These are phyloP conservation scores for Sebastes vulpes DNA, from an alignment of 2,797 vertebrate genomes.

Conservation along the genomic window DNA sequence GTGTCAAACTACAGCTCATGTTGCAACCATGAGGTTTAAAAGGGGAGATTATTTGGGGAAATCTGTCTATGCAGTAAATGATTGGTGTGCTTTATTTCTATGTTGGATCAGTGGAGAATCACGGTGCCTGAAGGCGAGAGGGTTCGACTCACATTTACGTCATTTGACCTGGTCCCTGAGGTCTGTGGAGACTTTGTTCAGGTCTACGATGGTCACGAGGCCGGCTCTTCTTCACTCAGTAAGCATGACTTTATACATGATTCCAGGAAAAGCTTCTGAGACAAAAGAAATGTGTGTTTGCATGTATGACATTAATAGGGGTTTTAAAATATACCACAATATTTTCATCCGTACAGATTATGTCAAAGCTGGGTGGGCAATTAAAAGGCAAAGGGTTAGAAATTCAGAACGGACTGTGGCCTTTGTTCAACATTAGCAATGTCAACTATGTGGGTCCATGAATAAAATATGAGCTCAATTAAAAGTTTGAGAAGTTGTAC, in stretches of 20 bases:
- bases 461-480: constrained; percentile 64
- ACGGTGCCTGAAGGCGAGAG: constrained; percentile 75
- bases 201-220: constrained; percentile 75
- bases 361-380: constrained; percentile 1
- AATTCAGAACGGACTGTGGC: constrained; percentile 16
- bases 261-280: not conserved
- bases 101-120: constrained; percentile 83
- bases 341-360: not conserved
- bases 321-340: not conserved
- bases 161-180: constrained; percentile 83
- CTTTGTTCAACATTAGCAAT: constrained; percentile 50
- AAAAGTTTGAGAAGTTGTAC: constrained; percentile 43
- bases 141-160: constrained; percentile 80
- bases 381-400: not conserved
- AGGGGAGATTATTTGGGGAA: not conserved
- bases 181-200: constrained; percentile 85
- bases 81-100: constrained; percentile 8
- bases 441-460: constrained; percentile 28
- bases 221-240: constrained; percentile 70
- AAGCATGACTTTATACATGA: constrained; percentile 6
- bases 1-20: constrained; percentile 17
- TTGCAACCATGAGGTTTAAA: not conserved
- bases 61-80: not conserved
- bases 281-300: not conserved
- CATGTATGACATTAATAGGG: not conserved